phyloP scores from a whole-genome alignment of 1,140 invertebrate species.

The Phenacoccus solenopsis region DNA sequence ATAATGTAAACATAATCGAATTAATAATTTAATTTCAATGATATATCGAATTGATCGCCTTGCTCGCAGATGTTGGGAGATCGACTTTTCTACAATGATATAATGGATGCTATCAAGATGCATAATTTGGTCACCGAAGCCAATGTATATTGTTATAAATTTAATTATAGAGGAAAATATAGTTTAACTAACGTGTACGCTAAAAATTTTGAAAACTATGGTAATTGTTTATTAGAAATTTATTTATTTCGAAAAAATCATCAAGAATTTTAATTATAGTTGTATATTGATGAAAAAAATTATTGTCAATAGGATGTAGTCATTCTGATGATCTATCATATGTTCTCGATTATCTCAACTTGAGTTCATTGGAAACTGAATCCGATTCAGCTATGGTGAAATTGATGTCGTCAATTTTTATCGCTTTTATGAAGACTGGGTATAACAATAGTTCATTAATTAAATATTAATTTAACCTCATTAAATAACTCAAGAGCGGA shows the following conservation, averaged over 20 bases:
- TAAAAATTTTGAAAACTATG: constrained; percentile 8
- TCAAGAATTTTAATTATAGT: background rate
- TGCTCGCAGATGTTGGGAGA: constrained; percentile 26
- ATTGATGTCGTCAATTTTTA: background rate
- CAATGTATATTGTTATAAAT: constrained; percentile 28
- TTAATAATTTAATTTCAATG: background rate
- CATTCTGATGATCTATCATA: constrained; percentile 26
- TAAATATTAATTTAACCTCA: too few relatives aligned
- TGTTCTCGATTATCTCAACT: background rate
- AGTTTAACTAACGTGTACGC: constrained; percentile 20
- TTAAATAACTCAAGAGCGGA: too few relatives aligned
- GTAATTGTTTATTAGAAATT: constrained; percentile 19
- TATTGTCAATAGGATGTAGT: constrained; percentile 21
- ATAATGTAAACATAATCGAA: background rate
- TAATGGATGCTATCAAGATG: constrained; percentile 23
- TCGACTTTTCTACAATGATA: constrained; percentile 25
- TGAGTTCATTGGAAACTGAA: background rate
- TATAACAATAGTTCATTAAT: too few relatives aligned
- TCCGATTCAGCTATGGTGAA: background rate
- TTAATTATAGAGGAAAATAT: constrained; percentile 25
- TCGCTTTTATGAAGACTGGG: background rate
- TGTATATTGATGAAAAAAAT: background rate
- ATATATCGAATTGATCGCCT: background rate
- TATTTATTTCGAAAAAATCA: constrained; percentile 20
- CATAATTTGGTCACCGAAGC: constrained; percentile 21